A percentile compares a stretch with the other conserved stretches of the same genome.
phyloP scores from a whole-genome alignment of 2,888 invertebrate genomes.

The Platerodrilus igneus region DNA sequence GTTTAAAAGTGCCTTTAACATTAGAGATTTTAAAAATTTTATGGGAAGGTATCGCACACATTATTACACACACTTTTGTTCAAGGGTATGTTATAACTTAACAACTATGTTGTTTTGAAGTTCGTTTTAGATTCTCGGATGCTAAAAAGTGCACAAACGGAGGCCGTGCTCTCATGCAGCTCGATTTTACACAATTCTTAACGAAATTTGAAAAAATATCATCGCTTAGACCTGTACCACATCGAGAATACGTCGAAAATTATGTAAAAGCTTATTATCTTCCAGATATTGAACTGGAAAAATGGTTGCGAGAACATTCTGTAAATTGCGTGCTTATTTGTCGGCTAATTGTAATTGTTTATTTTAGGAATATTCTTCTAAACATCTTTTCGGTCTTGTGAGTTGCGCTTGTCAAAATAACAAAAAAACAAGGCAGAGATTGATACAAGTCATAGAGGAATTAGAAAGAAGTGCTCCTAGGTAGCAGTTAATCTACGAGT shows the following conservation, averaged over 20 bases:
- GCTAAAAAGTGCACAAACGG: conserved; percentile 94
- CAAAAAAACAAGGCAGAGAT: conserved; percentile 78
- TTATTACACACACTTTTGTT: conserved; percentile 81
- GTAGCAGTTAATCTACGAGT: no score
- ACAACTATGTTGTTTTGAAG: background rate
- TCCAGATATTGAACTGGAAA: conserved; percentile 80
- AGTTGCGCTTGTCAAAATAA: conserved; percentile 83
- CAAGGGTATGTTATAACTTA: conserved; percentile 66
- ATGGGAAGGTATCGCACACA: conserved; percentile 85
- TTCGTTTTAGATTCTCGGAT: conserved; percentile 64
- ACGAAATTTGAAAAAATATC: conserved; percentile 87
- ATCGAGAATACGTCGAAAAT: conserved; percentile 84
- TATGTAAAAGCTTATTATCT: conserved; percentile 97
- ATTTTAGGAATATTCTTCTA: conserved; percentile 76
- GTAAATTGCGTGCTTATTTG: conserved; percentile 45
- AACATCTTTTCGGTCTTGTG: conserved; percentile 80
- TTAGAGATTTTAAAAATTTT: conserved; percentile 63
- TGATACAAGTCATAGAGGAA: conserved; percentile 68
- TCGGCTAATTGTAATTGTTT: conserved; percentile 14
- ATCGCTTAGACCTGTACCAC: conserved; percentile 77
- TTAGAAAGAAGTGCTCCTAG: conserved; percentile 35
- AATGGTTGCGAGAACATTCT: conserved; percentile 80
- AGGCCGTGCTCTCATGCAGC: conserved; percentile 94
- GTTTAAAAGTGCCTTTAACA: conserved; percentile 66
- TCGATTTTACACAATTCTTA: conserved; percentile 93